Evolutionary conservation across 2,113 vertebrate genomes (phyloP).

Genomic region (Aythya baeri): DNA sequence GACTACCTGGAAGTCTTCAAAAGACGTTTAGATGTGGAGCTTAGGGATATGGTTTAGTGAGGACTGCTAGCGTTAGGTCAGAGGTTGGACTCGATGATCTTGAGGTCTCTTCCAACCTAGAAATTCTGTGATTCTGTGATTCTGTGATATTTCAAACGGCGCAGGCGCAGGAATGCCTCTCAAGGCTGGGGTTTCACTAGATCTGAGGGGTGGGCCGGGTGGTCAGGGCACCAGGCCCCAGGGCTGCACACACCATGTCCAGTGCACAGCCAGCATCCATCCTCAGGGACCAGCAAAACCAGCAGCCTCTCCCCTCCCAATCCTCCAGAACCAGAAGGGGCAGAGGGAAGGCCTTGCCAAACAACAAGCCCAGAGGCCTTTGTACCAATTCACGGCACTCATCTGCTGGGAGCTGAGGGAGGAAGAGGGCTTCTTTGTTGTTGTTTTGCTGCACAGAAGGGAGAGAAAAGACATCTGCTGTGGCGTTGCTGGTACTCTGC

Average conservation of each 20-base stretch:
- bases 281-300: not conserved
- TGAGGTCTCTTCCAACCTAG: too few species aligned
- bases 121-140: too few species aligned
- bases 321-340: not conserved
- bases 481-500: not conserved
- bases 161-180: not conserved
- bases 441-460: not conserved
- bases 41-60: too few species aligned
- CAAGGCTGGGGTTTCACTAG: not conserved
- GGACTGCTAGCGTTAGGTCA: too few species aligned
- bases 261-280: accelerated
- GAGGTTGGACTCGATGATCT: too few species aligned
- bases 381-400: not conserved
- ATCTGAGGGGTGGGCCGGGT: not conserved
- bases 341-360: not conserved
- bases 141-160: too few species aligned
- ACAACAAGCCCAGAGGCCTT: not conserved
- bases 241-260: not conserved
- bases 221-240: not conserved
- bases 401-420: not conserved
- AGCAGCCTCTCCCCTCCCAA: not conserved
- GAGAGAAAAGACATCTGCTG: not conserved
- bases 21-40: too few species aligned
- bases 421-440: not conserved
- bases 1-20: not conserved